A percentile compares a stretch with the other conserved stretches of the same genome.
phyloP scores from a whole-genome alignment of 1,140 invertebrate species.

The Saccostrea glomerata region DNA sequence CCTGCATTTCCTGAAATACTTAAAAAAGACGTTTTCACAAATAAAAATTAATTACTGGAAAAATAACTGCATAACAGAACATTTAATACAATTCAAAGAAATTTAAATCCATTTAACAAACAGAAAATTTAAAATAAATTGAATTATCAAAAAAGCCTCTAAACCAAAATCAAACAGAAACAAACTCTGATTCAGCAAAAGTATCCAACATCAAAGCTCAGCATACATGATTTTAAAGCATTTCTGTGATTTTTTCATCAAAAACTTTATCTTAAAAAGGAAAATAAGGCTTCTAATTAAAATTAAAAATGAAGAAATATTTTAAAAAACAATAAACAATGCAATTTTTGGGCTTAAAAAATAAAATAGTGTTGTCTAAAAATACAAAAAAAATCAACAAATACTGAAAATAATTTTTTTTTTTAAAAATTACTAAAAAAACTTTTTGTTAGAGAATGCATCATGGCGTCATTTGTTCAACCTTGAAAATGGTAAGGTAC shows the following conservation, averaged over 20 bases:
- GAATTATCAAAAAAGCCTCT: neutral
- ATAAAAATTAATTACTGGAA: neutral
- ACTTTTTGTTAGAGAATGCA: neutral
- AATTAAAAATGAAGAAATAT: neutral
- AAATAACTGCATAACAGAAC: neutral
- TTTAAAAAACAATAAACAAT: neutral
- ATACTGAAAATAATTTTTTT: neutral
- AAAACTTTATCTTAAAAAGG: neutral
- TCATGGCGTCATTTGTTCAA: neutral
- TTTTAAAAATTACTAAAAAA: neutral
- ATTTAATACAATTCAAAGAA: neutral
- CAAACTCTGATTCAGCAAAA: neutral
- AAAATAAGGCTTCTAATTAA: neutral
- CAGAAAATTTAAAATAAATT: neutral
- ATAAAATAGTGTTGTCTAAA: neutral
- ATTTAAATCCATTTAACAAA: neutral
- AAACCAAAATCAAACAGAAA: neutral
- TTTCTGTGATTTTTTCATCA: neutral
- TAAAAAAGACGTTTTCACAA: neutral
- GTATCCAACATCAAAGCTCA: neutral
- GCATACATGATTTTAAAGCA: neutral
- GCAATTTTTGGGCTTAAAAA: too few relatives aligned
- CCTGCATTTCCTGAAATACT: neutral
- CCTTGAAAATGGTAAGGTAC: neutral
- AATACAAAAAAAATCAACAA: neutral